Evolutionary conservation across 92 coral and sea anemone genomes (phyloP), one percentile per base, ranked within the genome.

Genomic region (Epizoanthus scotinus): DNA sequence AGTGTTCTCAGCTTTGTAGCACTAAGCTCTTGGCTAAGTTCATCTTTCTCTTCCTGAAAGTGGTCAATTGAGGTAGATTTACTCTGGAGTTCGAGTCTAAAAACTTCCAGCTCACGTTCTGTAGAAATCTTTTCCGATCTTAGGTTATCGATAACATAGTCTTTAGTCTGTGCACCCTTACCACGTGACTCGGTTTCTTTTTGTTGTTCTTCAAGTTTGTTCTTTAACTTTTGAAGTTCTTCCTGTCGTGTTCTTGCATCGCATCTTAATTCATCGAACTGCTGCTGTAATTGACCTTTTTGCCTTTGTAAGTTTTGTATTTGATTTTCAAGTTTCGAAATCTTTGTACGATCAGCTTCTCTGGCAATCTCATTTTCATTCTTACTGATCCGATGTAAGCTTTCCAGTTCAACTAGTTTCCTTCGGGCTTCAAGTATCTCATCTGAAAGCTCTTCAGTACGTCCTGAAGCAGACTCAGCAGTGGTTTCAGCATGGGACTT

Each of bases 241-340:
- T 90, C 98, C 8, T 89, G 87, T 56, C 81, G 73, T 61, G 78
- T 77, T 63, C 85, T 85, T 14, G 84, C 82, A 50, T 83, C 87
- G 6, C 87, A 81, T n/a, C 90, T 86, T 8, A 94, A 84, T 62
- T 95, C 94, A 24, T 89, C 91, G 56, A 95, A 60, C 36, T 91
- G 87, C 50, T 89, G 89, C 74, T 93, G 98, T 64, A 91, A 82
- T 68, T 87, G 90, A 20, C 71, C 44, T 62, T 91, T 87, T 74
- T 95, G 99, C 56, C 55, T 70, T 15, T 83, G 83, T 18, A 90
- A 79, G 64, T 88, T 95, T 38, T 90, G 92, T 22, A 93, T 81
- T 67, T 91, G 91, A 60, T 65, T 85, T 78, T 93, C 95, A 12
- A 95, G 94, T 87, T 91, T 95, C 29, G 84, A 62, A 49, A 93